Evolutionary conservation across 2,113 vertebrate species (phyloP).

Genomic region (Eleginops maclovinus): DNA sequence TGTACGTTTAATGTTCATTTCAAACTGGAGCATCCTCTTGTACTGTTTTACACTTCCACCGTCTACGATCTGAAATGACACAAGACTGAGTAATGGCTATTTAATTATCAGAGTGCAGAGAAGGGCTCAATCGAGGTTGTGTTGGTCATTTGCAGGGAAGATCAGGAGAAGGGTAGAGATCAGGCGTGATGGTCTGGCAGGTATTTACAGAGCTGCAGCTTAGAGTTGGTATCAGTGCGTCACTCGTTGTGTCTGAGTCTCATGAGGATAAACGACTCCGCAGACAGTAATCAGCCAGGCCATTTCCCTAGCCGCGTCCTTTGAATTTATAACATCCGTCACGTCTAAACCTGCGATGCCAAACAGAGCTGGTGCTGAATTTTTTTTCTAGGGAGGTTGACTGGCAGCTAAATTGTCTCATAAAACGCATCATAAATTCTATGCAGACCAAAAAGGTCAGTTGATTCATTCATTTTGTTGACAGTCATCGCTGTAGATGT

Average conservation of each 20-base stretch:
- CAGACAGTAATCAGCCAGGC: slow-evolving; percentile 6
- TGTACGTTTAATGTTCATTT: neutral
- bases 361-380: neutral
- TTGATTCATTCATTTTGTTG: slow-evolving; percentile 11
- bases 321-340: neutral
- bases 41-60: neutral
- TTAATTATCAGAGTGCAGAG: slow-evolving; percentile 3
- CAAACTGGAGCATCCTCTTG: neutral
- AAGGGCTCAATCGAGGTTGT: neutral
- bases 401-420: slow-evolving; percentile 13
- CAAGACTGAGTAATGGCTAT: neutral
- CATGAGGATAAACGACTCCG: neutral
- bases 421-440: slow-evolving; percentile 6
- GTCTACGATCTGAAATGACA: slow-evolving; percentile 6
- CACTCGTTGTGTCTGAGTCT: neutral
- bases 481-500: neutral
- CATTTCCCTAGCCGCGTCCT: slow-evolving; percentile 12
- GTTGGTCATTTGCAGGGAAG: neutral
- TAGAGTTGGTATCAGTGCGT: neutral
- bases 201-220: neutral
- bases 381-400: neutral
- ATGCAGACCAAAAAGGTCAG: slow-evolving; percentile 21
- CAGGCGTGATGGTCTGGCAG: neutral
- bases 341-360: slow-evolving; percentile 21
- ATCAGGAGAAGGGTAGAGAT: too few species aligned